Conservation (phyloP, 2,888 invertebrate species). For the Stenichneumon culpator region DNA sequence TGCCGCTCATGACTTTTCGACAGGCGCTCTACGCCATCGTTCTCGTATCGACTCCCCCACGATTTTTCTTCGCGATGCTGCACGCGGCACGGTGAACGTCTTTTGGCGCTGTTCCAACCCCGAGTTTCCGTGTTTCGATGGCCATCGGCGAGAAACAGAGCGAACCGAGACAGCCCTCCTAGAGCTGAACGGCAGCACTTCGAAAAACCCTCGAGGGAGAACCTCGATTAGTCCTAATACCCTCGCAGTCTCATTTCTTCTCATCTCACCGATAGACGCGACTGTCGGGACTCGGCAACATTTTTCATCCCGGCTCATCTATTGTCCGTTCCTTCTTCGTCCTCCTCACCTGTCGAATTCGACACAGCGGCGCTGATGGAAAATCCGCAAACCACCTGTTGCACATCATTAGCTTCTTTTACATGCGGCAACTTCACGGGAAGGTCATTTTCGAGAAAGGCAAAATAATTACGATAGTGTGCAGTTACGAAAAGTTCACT, state of each 20-base stretch:
- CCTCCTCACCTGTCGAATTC: neutral
- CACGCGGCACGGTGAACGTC: neutral
- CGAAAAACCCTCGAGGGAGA: conserved; percentile 9
- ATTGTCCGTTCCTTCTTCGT: conserved; percentile 13
- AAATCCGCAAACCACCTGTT: conserved; percentile 47
- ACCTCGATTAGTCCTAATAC: conserved; percentile 61
- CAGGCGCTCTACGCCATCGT: conserved; percentile 48
- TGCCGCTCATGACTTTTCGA: conserved; percentile 42
- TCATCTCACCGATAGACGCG: conserved; percentile 47
- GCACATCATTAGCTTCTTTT: conserved; percentile 14
- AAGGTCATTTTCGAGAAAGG: neutral
- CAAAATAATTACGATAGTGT: neutral
- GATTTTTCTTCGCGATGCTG: conserved; percentile 19
- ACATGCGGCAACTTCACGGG: conserved; percentile 17
- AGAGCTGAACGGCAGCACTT: neutral
- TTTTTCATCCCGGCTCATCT: conserved; percentile 43
- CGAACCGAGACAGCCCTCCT: conserved; percentile 4
- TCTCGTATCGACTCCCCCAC: conserved; percentile 37
- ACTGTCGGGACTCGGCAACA: conserved; percentile 26
- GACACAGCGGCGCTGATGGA: neutral
- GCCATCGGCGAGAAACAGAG: conserved; percentile 26
- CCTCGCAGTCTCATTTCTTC: conserved; percentile 32
- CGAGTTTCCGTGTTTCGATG: conserved; percentile 43
- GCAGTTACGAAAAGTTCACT: neutral
- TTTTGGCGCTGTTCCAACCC: conserved; percentile 37